Base-by-base conservation (phyloP, 1,140 invertebrate genomes). In the Archivesica marissinica region DNA sequence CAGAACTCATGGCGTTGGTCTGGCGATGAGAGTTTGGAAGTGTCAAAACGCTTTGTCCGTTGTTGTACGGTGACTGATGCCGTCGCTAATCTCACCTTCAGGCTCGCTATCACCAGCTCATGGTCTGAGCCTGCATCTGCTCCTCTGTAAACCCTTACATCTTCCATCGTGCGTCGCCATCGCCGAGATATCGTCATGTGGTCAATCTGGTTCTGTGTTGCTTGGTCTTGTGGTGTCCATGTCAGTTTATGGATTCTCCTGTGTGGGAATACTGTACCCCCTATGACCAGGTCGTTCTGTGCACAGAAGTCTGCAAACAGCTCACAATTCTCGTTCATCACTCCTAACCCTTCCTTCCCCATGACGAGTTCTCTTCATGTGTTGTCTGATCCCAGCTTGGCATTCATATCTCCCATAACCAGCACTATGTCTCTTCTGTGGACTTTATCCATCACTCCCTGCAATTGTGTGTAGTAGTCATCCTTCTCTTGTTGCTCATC, bases 361-460 rank as follows among this genome's bases (percentile, higher is more conserved):
- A 88, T 89, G 11, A 80, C 50, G 6, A 47, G 39, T 39, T 82
- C 74, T 23, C 44, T 76, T 30, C 59, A 77, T n/a, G 4, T 50
- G 44, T 87, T 87, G 44, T 72, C 33, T 86, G 61, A n/a, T 88
- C 50, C n/a, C n/a, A n/a, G n/a, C 28, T 87, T 83, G 17, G 76
- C 86, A 66, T 89, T 88, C 59, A 90, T 80, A 72, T 90, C 79
- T 35, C 88, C 86, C 50, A 83, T 88, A 25, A 89, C 41, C 33
- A 80, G 30, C 13, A 38, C 61, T 0, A 87, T 44, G 44, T 89
- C 70, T 33, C 72, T 68, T 13, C 81, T 82, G 20, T 77, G 47
- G 17, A 76, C 54, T 41, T 85, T 79, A 38, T 89, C 85, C 15
- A 87, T 28, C 6, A 85, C 44, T 30, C 23, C 54, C 54, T 88